Percentiles rank a stretch among this genome's conserved stretches.
Conservation (phyloP, 2,113 vertebrate genomes). For the Clarias magur region DNA sequence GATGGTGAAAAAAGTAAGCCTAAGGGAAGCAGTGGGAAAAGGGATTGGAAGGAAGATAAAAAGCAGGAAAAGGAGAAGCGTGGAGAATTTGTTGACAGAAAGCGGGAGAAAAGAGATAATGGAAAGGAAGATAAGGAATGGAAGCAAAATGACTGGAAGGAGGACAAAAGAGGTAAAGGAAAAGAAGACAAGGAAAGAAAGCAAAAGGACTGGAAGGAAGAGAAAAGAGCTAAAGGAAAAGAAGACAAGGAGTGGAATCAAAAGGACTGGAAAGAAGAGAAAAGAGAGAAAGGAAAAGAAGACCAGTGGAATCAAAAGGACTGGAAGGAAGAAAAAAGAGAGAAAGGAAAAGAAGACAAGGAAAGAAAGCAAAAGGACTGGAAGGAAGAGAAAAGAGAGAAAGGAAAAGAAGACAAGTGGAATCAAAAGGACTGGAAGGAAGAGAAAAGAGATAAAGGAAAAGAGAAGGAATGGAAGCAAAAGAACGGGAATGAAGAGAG, state of each 20-base stretch:
- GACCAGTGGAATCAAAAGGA: neutral
- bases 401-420: constrained; percentile 35
- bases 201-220: neutral
- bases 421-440: constrained; percentile 13
- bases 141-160: neutral
- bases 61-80: constrained; percentile 59
- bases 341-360: constrained; percentile 27
- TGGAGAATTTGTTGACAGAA: constrained; percentile 25
- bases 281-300: neutral
- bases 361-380: constrained; percentile 35
- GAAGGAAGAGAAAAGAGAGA: constrained; percentile 42
- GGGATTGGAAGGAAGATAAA: constrained; percentile 57
- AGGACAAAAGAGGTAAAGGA: constrained; percentile 13
- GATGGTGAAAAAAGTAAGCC: neutral
- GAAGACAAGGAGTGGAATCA: constrained; percentile 6
- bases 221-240: constrained; percentile 24
- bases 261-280: constrained; percentile 27
- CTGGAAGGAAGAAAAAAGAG: constrained; percentile 22
- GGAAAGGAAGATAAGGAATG: constrained; percentile 33
- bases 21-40: constrained; percentile 56
- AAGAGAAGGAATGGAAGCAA: constrained; percentile 18
- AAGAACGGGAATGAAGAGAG: constrained; percentile 27
- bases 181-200: constrained; percentile 31
- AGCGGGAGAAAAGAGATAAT: constrained; percentile 42
- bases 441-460: constrained; percentile 40